A percentile compares a stretch with the other conserved stretches of the same genome.
These are phyloP conservation scores for Sepioteuthis lessoniana DNA, from an alignment of 2,888 invertebrate species.

Conservation along the genomic window DNA sequence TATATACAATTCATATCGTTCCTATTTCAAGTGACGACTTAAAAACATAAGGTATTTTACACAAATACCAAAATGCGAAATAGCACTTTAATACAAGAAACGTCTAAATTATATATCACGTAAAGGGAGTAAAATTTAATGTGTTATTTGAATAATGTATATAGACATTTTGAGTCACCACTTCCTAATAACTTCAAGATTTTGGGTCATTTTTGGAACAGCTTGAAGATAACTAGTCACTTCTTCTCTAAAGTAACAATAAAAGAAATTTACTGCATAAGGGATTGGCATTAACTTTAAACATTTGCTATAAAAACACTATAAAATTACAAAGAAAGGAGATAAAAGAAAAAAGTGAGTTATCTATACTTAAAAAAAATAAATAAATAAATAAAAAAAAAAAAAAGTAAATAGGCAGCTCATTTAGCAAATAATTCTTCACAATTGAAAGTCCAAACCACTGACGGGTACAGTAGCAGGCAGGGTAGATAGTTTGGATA, in stretches of 20 bases:
- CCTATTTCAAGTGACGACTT: too few species aligned
- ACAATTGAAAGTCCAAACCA: not conserved
- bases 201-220: not conserved
- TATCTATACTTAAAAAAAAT: not conserved
- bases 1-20: too few species aligned
- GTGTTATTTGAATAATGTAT: too few species aligned
- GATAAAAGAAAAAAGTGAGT: not conserved
- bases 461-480: not conserved
- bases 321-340: not conserved
- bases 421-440: conserved; percentile 2
- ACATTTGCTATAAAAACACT: not conserved
- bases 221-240: not conserved
- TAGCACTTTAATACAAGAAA: too few species aligned
- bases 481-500: too few species aligned
- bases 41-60: too few species aligned
- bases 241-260: not conserved
- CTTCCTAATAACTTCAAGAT: not conserved
- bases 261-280: not conserved
- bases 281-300: not conserved
- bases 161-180: not conserved
- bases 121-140: too few species aligned
- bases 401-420: not conserved
- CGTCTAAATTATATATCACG: too few species aligned
- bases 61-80: too few species aligned
- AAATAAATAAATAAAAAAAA: too few species aligned